These are phyloP conservation scores for Mormyrus hasselquistii DNA, from an alignment of 2,797 vertebrate genomes.

Conservation along the genomic window DNA sequence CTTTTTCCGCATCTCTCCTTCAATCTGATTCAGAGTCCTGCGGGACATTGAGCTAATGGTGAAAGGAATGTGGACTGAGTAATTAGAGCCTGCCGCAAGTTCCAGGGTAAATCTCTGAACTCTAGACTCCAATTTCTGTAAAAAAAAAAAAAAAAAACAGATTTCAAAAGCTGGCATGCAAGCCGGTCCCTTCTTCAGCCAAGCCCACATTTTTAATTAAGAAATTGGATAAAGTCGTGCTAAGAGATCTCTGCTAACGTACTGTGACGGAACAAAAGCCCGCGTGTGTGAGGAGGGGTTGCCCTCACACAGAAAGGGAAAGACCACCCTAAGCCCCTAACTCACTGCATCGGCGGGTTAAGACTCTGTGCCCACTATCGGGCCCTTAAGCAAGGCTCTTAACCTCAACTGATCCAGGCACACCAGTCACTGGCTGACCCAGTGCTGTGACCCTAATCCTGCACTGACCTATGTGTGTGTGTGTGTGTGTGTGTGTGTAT, in stretches of 20 bases:
- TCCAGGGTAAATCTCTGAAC: slow-evolving; percentile 47
- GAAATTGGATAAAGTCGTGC: slow-evolving; percentile 42
- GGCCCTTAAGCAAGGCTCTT: neutral
- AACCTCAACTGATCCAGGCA: neutral
- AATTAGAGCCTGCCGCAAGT: slow-evolving; percentile 50
- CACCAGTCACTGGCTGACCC: neutral
- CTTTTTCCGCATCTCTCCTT: slow-evolving; percentile 61
- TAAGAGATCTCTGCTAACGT: slow-evolving; percentile 48
- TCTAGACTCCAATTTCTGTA: slow-evolving; percentile 36
- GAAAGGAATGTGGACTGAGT: slow-evolving; percentile 52
- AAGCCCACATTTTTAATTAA: slow-evolving; percentile 26
- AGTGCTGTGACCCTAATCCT: neutral
- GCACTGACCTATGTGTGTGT: neutral
- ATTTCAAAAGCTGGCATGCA: slow-evolving; percentile 39
- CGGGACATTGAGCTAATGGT: slow-evolving; percentile 66
- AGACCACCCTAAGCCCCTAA: neutral
- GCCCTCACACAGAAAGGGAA: neutral
- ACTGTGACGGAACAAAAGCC: slow-evolving; percentile 36
- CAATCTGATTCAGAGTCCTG: slow-evolving; percentile 54
- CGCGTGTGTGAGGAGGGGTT: neutral
- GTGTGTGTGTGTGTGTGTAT: neutral
- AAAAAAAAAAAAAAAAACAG: slow-evolving; percentile 38
- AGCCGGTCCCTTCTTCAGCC: neutral
- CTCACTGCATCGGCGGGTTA: neutral
- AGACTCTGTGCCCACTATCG: neutral